Base-by-base conservation (phyloP, 2,113 vertebrate species). In the Oryzias melastigma region DNA sequence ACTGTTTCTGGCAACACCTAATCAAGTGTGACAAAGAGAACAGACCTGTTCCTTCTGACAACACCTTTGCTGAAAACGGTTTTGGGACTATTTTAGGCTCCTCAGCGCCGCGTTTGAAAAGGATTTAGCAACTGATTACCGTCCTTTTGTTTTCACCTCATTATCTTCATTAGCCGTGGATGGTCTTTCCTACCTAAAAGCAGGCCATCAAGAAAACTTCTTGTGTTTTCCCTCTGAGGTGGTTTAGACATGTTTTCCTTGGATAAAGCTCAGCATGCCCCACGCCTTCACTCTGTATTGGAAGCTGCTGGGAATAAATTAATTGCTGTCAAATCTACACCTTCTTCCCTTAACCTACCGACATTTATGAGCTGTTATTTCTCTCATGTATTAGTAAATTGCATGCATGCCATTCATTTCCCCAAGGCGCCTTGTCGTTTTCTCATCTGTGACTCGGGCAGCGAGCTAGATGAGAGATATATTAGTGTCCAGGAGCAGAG, bases 401-500 rank as follows among this genome's bases (percentile, higher is more conserved):
- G 80, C 78, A 64, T 69, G 82, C 75, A 63, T 81, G 75, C 78
- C 63, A 86, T 83, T 83, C 80, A 82, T 87, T 86, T 83, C 77
- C 80, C 82, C 52, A 53, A 80, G 81, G 81, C 84, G 81, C 76
- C 81, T 81, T 75, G 72, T 81, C 62, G 71, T 86, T 79, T 81
- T 80, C 84, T 81, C 81, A 85, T 85, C 77, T 68, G 60, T 54
- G 81, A 71, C 64, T 75, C 57, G 68, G 81, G 74, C 84, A 77
- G 65, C 2, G 49, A 70, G 85, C 83, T 84, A 74, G 78, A 80
- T 50, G 65, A 72, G 83, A 89, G 83, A 88, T 83, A 75, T 89
- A 90, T 90, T 88, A 83, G 79, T 86, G 85, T 87, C 87, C 86
- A 66, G 73, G 78, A 86, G 87, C 85, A 64, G 53, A 76, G 70